A percentile compares a stretch with the other conserved stretches of the same genome.
These are phyloP conservation scores for Drosophila mojavensis DNA, from an alignment of 1,140 invertebrate genomes.

Conservation along the genomic window DNA sequence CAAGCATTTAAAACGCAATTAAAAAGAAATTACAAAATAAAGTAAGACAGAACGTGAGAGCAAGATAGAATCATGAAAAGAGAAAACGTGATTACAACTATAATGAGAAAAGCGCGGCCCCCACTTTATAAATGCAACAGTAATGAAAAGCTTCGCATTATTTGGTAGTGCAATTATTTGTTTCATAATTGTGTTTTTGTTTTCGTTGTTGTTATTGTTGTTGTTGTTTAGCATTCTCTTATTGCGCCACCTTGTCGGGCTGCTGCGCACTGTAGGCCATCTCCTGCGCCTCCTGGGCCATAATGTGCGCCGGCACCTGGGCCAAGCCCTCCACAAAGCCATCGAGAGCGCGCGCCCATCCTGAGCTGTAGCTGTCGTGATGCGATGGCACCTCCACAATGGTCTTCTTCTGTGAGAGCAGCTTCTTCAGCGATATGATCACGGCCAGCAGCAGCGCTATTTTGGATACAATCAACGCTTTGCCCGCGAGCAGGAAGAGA, in stretches of 20 bases:
- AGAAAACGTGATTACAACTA: constrained; percentile 29
- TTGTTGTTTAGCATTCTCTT: constrained; percentile 12
- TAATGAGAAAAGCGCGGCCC: constrained; percentile 24
- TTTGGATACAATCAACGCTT: constrained; percentile 92
- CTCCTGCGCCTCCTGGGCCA: constrained; percentile 86
- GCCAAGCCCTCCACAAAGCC: constrained; percentile 83
- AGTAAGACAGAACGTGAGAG: constrained; percentile 19
- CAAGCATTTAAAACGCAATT: constrained; percentile 14
- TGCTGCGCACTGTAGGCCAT: constrained; percentile 87
- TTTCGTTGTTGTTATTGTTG: too few species aligned
- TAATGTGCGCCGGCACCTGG: constrained; percentile 73
- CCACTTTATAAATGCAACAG: constrained; percentile 38
- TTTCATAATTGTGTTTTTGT: not conserved
- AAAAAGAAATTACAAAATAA: constrained; percentile 37
- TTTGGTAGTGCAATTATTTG: constrained; percentile 20
- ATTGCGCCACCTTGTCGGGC: constrained; percentile 55
- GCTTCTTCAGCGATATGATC: constrained; percentile 92
- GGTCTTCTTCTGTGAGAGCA: constrained; percentile 90
- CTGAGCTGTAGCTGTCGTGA: constrained; percentile 86
- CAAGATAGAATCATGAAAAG: constrained; percentile 1
- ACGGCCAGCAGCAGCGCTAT: constrained; percentile 91
- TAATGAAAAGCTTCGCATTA: constrained; percentile 48
- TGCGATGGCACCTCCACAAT: constrained; percentile 89
- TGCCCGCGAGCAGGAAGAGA: constrained; percentile 91
- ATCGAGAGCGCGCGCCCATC: constrained; percentile 87